phyloP scores from a whole-genome alignment of 2,888 invertebrate genomes.

The Herminia tarsipennalis region DNA sequence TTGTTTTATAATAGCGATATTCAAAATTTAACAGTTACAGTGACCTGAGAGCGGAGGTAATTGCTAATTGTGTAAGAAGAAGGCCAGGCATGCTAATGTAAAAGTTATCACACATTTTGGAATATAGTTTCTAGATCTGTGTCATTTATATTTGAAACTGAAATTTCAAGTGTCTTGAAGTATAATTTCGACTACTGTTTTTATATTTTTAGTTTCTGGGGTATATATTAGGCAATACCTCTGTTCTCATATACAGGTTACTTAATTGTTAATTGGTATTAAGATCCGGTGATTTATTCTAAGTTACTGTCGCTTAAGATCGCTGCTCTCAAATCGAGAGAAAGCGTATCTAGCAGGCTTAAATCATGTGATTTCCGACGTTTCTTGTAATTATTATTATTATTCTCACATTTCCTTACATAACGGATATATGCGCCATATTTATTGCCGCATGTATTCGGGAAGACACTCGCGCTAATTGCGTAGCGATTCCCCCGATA shows the following conservation, averaged over 20 bases:
- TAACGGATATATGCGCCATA: constrained; percentile 27
- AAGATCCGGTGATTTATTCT: neutral
- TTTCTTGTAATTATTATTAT: constrained; percentile 30
- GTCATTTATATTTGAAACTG: constrained; percentile 15
- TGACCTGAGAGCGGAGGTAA: constrained; percentile 56
- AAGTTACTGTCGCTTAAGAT: constrained; percentile 7
- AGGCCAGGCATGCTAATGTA: constrained; percentile 44
- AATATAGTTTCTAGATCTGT: constrained; percentile 14
- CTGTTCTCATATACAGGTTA: too few species aligned
- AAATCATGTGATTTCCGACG: constrained; percentile 16
- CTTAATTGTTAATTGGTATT: too few species aligned
- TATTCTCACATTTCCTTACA: constrained; percentile 37
- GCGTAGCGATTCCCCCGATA: constrained; percentile 66
- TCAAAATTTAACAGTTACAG: constrained; percentile 57
- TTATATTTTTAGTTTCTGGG: too few species aligned
- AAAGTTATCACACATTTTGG: constrained; percentile 23
- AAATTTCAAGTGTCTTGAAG: neutral
- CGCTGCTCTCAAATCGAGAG: constrained; percentile 27
- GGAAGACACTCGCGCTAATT: constrained; percentile 72
- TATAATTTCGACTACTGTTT: too few species aligned
- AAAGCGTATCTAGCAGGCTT: constrained; percentile 24
- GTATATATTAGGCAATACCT: too few species aligned
- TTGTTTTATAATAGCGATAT: constrained; percentile 60
- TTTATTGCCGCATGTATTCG: constrained; percentile 40
- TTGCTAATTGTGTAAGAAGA: constrained; percentile 65